Evolutionary conservation across 2,888 invertebrate genomes (phyloP).

Genomic region (Pyrrhosoma nymphula): DNA sequence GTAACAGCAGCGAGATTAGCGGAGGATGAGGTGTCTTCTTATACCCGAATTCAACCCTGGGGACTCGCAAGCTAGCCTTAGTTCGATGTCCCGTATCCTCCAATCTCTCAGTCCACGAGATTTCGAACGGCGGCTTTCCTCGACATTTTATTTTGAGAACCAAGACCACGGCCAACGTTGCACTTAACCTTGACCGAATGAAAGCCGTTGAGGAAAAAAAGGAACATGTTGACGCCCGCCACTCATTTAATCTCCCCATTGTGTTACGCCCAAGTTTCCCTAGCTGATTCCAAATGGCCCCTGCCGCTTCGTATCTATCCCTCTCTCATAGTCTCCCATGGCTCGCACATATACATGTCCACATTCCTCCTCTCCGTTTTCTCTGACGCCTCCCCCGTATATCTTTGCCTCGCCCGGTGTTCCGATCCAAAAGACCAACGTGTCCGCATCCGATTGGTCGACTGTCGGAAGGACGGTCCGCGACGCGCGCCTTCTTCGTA

Average conservation of each 20-base stretch:
- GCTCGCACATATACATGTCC: neutral
- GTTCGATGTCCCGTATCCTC: too few species aligned
- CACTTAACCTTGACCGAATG: slow-evolving; percentile 27
- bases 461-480: neutral
- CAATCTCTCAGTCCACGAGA: neutral
- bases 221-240: neutral
- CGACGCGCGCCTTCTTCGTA: neutral
- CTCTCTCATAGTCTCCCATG: neutral
- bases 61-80: neutral
- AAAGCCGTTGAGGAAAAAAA: neutral
- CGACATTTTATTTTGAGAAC: neutral
- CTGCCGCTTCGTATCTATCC: neutral
- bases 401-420: too few species aligned
- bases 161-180: slow-evolving; percentile 9
- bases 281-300: neutral
- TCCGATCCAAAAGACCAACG: neutral
- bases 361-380: too few species aligned
- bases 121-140: neutral
- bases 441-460: neutral
- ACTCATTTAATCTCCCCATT: neutral
- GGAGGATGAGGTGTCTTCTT: neutral
- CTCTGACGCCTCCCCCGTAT: too few species aligned
- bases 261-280: neutral
- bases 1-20: too few species aligned
- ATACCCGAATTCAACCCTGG: neutral